These are phyloP conservation scores for Chaetodon auriga DNA, from an alignment of 2,113 vertebrate genomes.

Conservation along the genomic window DNA sequence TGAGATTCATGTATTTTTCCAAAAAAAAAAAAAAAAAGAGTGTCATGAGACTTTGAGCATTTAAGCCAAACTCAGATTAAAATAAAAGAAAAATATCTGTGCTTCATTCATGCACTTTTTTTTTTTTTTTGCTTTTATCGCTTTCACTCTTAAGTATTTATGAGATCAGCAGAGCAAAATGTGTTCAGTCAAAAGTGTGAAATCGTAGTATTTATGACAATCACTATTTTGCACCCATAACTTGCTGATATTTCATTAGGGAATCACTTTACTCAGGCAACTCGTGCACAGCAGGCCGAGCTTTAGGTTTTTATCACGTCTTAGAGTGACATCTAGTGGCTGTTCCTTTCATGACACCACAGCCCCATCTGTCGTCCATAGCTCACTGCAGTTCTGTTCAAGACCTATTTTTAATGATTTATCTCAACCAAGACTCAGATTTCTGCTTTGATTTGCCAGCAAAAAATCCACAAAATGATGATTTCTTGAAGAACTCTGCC, in stretches of 20 bases:
- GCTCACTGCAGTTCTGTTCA: neutral
- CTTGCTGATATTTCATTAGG: slow-evolving; percentile 9
- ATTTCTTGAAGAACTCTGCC: neutral
- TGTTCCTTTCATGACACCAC: neutral
- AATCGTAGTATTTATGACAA: neutral
- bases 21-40: too few relatives aligned
- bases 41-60: neutral
- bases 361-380: neutral
- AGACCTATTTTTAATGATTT: neutral
- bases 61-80: neutral
- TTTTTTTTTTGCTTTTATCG: neutral
- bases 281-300: neutral
- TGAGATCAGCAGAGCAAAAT: neutral
- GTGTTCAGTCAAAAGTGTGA: neutral
- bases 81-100: too few relatives aligned
- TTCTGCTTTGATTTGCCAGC: neutral
- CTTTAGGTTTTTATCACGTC: slow-evolving; percentile 59
- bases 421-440: neutral
- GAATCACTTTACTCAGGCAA: neutral
- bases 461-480: neutral
- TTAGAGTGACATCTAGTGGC: slow-evolving; percentile 85
- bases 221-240: neutral
- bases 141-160: neutral
- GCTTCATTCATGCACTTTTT: neutral
- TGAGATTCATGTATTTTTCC: neutral